Evolutionary conservation across 2,797 vertebrate species (phyloP).

Genomic region (Cichlasoma orientale): DNA sequence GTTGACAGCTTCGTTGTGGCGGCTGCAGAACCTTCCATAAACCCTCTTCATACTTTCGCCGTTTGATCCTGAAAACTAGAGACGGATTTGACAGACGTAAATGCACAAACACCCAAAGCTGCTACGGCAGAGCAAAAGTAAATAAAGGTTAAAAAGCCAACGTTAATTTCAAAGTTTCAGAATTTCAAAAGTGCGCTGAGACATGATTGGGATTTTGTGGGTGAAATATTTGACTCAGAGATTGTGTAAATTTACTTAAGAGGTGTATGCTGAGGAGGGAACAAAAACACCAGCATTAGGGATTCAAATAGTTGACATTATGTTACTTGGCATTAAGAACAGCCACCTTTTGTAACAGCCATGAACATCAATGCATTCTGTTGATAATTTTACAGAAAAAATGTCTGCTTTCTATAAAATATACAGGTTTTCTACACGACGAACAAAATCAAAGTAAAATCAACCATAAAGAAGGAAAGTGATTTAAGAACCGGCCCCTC

Average conservation of each 20-base stretch:
- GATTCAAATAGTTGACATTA: not conserved
- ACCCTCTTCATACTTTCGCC: slow-evolving; percentile 91
- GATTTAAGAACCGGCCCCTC: not conserved
- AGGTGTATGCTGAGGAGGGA: not conserved
- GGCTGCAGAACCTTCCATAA: slow-evolving; percentile 94
- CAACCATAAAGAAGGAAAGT: not conserved
- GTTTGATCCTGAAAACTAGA: slow-evolving; percentile 91
- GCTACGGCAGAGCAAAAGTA: not conserved
- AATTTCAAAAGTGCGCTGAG: not conserved
- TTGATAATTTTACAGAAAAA: not conserved
- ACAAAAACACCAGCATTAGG: not conserved
- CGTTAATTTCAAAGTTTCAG: not conserved
- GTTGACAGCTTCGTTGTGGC: slow-evolving; percentile 94
- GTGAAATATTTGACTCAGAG: not conserved
- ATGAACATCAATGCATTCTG: not conserved
- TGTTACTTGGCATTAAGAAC: not conserved
- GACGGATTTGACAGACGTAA: slow-evolving; percentile 22
- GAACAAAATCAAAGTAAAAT: not conserved
- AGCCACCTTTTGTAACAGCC: not conserved
- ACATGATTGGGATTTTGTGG: not conserved
- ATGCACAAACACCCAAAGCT: not conserved
- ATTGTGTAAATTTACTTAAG: not conserved
- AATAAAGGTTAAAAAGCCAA: not conserved
- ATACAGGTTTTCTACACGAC: not conserved
- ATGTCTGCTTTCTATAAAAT: not conserved